These are phyloP conservation scores for Phodopus roborovskii DNA, from an alignment of 2,113 vertebrate species.

Conservation along the genomic window DNA sequence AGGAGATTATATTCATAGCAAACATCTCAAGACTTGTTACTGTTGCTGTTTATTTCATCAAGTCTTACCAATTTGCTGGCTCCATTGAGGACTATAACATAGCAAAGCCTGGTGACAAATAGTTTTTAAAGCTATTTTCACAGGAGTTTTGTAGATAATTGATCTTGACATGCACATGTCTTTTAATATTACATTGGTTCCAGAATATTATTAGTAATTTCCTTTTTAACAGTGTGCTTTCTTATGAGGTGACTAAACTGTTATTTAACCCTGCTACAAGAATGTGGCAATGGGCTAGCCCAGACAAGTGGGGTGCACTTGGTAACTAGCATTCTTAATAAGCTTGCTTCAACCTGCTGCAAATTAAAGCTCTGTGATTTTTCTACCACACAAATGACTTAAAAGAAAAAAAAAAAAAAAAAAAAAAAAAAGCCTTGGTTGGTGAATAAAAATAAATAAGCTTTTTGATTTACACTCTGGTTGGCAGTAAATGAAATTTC, in stretches of 20 bases:
- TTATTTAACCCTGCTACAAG: conserved; percentile 88
- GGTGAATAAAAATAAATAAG: conserved; percentile 84
- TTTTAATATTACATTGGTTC: conserved; percentile 84
- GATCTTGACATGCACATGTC: conserved; percentile 82
- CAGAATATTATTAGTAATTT: conserved; percentile 85
- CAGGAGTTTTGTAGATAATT: conserved; percentile 84
- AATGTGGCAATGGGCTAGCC: conserved; percentile 88
- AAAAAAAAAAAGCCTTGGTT: conserved; percentile 68
- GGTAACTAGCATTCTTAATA: conserved; percentile 88
- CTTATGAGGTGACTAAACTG: conserved; percentile 86
- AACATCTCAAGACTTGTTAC: conserved; percentile 69
- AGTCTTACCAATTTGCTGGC: conserved; percentile 72
- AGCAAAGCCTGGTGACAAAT: conserved; percentile 70
- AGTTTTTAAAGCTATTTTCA: conserved; percentile 79
- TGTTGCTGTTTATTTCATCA: conserved; percentile 76
- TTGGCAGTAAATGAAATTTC: conserved; percentile 80
- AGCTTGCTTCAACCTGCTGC: conserved; percentile 88
- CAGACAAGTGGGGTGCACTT: conserved; percentile 87
- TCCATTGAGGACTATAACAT: conserved; percentile 62
- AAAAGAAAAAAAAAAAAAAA: conserved; percentile 17
- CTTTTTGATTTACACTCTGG: conserved; percentile 75
- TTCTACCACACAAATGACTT: conserved; percentile 83
- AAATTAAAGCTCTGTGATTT: conserved; percentile 87
- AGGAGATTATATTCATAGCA: conserved; percentile 58
- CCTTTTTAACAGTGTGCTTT: conserved; percentile 83